Evolutionary conservation across 2,797 vertebrate species (phyloP).

Genomic region (Dallia pectoralis): DNA sequence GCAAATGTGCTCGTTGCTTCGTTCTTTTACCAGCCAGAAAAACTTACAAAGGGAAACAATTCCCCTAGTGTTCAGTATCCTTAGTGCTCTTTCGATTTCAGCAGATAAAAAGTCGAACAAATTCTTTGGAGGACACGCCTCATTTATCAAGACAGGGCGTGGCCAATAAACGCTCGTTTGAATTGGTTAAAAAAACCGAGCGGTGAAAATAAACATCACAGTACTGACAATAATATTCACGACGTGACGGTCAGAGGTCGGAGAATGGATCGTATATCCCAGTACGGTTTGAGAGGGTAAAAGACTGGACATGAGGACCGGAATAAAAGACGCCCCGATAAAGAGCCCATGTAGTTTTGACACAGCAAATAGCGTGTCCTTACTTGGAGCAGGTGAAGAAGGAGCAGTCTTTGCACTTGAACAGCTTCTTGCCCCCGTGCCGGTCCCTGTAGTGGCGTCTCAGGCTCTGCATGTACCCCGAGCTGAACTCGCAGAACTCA

Average conservation of each 20-base stretch:
- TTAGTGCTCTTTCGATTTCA: too few relatives aligned
- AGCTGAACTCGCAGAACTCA: conserved; percentile 98
- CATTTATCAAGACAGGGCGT: too few relatives aligned
- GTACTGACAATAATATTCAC: not conserved
- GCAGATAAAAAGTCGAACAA: too few relatives aligned
- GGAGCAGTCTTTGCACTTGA: conserved; percentile 98
- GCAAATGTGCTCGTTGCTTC: not conserved
- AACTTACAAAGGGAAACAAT: not conserved
- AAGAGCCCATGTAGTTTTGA: not conserved
- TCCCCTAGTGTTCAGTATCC: too few relatives aligned
- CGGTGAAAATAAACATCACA: too few relatives aligned
- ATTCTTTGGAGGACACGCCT: too few relatives aligned
- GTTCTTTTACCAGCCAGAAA: not conserved
- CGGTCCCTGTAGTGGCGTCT: conserved; percentile 96
- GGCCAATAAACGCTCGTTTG: too few relatives aligned
- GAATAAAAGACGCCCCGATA: not conserved
- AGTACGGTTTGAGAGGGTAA: not conserved
- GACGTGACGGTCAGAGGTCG: not conserved
- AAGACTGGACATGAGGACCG: not conserved
- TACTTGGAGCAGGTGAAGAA: conserved; percentile 99
- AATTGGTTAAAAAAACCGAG: too few relatives aligned
- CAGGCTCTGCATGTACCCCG: conserved; percentile 98
- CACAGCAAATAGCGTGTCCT: conserved; percentile 46
- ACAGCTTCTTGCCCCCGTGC: conserved; percentile 96
- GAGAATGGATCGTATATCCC: not conserved